Evolutionary conservation across 1,140 invertebrate genomes (phyloP), one percentile per base, ranked within the genome.

Genomic region (Agrilus planipennis): DNA sequence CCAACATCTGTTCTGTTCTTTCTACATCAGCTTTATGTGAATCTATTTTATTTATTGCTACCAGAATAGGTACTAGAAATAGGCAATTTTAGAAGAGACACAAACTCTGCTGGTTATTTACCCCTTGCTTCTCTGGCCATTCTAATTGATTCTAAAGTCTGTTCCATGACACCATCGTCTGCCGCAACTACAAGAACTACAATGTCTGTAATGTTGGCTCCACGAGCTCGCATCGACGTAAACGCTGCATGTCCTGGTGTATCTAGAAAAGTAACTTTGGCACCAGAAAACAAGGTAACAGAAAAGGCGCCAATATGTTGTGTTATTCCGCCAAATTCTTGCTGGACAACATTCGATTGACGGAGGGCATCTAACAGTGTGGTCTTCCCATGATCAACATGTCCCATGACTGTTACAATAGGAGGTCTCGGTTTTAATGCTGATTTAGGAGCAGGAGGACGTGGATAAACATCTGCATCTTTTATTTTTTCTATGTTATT

Each of bases 161-260:
- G 96, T 44, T 93, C 84, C 89, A 97, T 98, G 1, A 98, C 89
- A 25, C 95, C 93, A 69, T 99, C 96, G 64, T 99, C 95, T 9
- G 93, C 95, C 10, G 96, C 95, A 27, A 99, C 90, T 21, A 99
- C 94, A 19, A 99, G 67, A 29, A 99, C 79, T 20, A 98, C 83
- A 38, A 99, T 84, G 63, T 99, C 95, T 0, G 96, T 99, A 23
- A 83, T 75, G 44, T 81, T 68, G 2, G 93, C 93, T 11, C 95
- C 95, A 41, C 95, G 73, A 27, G 79, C 76, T 52, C 94, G 67
- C 89, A 98, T 95, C 1, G 89, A 69, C 34, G 71, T 77, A 61
- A 97, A 98, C 6, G 95, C 95, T 15, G 93, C 93, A 71, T 99
- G 95, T 0, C 95, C 95, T n/a, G 95, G 95, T n/a, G 95, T 99